Base-by-base conservation (phyloP, 2,888 invertebrate species). In the Drosophila acutilabella region DNA sequence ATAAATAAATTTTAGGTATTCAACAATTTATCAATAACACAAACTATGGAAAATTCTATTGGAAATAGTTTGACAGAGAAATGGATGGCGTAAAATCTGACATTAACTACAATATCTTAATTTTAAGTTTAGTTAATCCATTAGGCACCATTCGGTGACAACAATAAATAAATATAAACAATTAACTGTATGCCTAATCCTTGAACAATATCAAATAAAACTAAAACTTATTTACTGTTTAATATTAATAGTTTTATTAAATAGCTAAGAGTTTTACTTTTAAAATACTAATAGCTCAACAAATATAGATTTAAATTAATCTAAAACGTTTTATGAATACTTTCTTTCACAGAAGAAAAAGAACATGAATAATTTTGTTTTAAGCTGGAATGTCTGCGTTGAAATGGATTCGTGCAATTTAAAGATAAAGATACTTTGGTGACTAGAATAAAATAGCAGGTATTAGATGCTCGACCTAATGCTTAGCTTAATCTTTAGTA, bases 401-500 rank as follows among this genome's bases (percentile, higher is more conserved):
- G 7, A 8, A 42, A 33, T 54, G 40, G n/a, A 53, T 3, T 11
- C 2, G 11, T 38, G 41, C 11, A 11, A 5, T 30, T 30, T 30
- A 20, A 16, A 51, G 13, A 4, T 14, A 41, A 11, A 20, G 11
- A 45, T 56, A 40, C 14, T 40, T 18, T 23, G 33, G 53, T 54
- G 74, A 74, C 66, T 74, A 59, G 74, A 64, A 42, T 74, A 59
- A 75, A 64, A 42, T 26, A 48, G 59, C 53, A 56, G 47, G 20
- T 56, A 30, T 38, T 16, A 48, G 8, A 44, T 36, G 14, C 4
- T 62, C 42, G 30, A 54, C 41, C 23, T 33, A 48, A 64, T 68
- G 54, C 67, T 76, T 77, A 84, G 81, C 68, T 68, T 83, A 80
- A 67, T 57, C 73, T 82, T 82, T 82, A 78, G 83, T 80, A 56